These are phyloP conservation scores for Hemitrygon akajei DNA, from an alignment of 2,797 vertebrate genomes.

Conservation along the genomic window DNA sequence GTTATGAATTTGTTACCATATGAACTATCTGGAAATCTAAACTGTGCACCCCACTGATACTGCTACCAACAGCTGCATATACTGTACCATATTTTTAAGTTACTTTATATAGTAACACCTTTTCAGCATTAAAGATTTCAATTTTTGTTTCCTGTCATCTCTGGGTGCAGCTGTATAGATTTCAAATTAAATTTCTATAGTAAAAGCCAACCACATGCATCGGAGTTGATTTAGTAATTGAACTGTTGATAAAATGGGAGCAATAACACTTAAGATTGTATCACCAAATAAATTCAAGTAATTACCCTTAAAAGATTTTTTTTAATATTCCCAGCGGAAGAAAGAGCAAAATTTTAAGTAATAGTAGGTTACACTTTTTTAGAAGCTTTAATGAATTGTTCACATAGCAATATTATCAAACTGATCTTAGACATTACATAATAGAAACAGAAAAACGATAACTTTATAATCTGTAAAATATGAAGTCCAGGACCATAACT, in stretches of 20 bases:
- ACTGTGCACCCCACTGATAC: not conserved
- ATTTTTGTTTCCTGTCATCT: not conserved
- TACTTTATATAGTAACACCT: not conserved
- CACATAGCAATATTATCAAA: not conserved
- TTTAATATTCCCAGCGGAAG: not conserved
- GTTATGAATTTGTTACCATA: not conserved
- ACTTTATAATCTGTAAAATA: not conserved
- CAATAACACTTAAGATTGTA: constrained; percentile 3
- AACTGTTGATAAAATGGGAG: constrained; percentile 9
- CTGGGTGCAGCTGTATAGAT: not conserved
- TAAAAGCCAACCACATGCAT: not conserved
- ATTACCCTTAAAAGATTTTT: not conserved
- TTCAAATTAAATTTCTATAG: not conserved
- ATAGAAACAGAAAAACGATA: not conserved
- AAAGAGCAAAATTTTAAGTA: not conserved
- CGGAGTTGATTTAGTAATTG: not conserved
- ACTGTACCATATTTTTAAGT: not conserved
- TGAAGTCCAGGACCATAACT: not conserved
- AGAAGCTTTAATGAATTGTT: not conserved
- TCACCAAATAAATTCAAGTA: not conserved
- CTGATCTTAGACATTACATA: not conserved
- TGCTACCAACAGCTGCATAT: not conserved
- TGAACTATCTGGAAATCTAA: not conserved
- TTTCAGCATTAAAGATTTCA: not conserved
- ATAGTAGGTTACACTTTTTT: not conserved